Percentiles rank a stretch among this genome's conserved stretches.
These are phyloP conservation scores for Zelostemma sp. DNA, from an alignment of 1,140 invertebrate genomes.

Conservation along the genomic window DNA sequence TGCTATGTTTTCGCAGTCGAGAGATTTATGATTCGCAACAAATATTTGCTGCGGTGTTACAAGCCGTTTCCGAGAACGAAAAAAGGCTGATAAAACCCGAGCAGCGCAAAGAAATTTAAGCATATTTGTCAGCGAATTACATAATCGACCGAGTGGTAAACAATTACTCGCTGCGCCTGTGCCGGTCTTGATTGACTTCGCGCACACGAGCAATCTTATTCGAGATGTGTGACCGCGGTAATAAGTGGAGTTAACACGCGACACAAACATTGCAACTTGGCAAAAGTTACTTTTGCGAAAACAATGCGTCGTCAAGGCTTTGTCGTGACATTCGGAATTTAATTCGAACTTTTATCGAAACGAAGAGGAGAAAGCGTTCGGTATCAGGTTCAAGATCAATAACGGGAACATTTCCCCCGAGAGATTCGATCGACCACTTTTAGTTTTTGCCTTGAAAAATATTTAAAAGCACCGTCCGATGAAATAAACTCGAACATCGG, in stretches of 20 bases:
- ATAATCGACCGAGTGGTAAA: background rate
- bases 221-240: background rate
- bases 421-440: too few species aligned
- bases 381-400: too few species aligned
- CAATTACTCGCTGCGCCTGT: slow-evolving; percentile 4
- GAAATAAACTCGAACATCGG: too few species aligned
- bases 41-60: slow-evolving; percentile 21
- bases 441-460: too few species aligned
- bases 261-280: too few species aligned
- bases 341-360: too few species aligned
- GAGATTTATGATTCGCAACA: slow-evolving; percentile 27
- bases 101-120: slow-evolving; percentile 10
- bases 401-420: too few species aligned
- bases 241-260: background rate
- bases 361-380: too few species aligned
- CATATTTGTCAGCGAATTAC: background rate
- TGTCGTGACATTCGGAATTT: background rate
- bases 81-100: slow-evolving; percentile 11
- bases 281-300: background rate
- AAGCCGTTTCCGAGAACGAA: slow-evolving; percentile 10
- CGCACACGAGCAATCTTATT: slow-evolving; percentile 2
- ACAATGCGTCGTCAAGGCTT: background rate
- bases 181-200: slow-evolving; percentile 4
- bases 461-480: too few species aligned
- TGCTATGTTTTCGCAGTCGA: slow-evolving; percentile 7